phyloP scores from a whole-genome alignment of 2,888 invertebrate species.

The Drosophila putrida region DNA sequence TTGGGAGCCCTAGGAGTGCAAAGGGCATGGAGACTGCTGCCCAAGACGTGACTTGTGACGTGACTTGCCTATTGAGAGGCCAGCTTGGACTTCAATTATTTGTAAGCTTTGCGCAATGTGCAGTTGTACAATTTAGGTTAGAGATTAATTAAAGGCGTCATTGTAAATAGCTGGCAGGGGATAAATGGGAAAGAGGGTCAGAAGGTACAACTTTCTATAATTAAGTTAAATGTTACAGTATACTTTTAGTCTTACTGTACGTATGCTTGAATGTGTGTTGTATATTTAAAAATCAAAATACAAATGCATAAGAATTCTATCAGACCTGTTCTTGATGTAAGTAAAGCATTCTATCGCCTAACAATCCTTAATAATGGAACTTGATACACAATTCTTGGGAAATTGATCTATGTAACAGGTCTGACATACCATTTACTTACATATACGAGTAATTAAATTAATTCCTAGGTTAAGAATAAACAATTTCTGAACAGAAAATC shows the following conservation, averaged over 20 bases:
- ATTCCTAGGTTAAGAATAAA: slow-evolving; percentile 11
- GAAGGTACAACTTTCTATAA: slow-evolving; percentile 61
- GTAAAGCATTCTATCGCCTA: neutral
- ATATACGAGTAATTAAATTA: slow-evolving; percentile 30
- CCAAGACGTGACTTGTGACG: slow-evolving; percentile 81
- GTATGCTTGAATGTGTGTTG: slow-evolving; percentile 13
- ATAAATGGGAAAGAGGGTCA: slow-evolving; percentile 14
- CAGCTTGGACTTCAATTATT: slow-evolving; percentile 72
- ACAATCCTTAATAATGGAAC: neutral
- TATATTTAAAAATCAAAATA: slow-evolving; percentile 12
- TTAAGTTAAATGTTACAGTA: slow-evolving; percentile 67
- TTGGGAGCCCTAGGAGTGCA: slow-evolving; percentile 27
- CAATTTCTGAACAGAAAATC: slow-evolving; percentile 24
- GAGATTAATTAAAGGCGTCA: slow-evolving; percentile 76
- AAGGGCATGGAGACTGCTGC: slow-evolving; percentile 46
- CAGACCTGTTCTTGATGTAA: neutral
- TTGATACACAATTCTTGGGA: neutral
- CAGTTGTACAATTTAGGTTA: slow-evolving; percentile 79
- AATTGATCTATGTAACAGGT: neutral
- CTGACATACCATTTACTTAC: neutral
- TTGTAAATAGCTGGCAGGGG: slow-evolving; percentile 66
- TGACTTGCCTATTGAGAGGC: slow-evolving; percentile 73
- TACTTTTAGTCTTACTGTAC: slow-evolving; percentile 1
- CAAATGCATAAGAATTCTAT: neutral
- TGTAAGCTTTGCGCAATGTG: slow-evolving; percentile 77